Evolutionary conservation across 35 echinoderm and acorn worm species (phyloP).

Genomic region (Ophiothrix spiculata): DNA sequence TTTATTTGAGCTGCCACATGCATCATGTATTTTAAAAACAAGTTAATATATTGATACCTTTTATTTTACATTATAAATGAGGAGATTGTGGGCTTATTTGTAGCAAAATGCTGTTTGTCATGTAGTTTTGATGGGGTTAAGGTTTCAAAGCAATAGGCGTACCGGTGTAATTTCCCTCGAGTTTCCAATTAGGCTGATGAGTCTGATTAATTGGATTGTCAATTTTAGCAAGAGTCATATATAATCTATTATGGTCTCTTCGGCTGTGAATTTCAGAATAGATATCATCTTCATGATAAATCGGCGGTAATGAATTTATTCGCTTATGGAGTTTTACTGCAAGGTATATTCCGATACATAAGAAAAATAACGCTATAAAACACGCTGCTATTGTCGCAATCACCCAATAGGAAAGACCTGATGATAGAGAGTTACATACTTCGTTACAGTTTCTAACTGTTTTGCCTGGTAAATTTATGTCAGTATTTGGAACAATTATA

Average conservation of each 20-base stretch:
- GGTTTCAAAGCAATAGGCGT: neutral
- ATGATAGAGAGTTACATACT: neutral
- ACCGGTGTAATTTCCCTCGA: neutral
- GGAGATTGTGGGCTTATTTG: no score
- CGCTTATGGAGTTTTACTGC: neutral
- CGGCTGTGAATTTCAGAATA: neutral
- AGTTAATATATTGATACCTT: no score
- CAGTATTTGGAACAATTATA: no score
- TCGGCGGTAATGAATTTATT: neutral
- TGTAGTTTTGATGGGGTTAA: no score
- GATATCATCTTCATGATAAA: neutral
- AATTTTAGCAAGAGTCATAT: constrained; percentile 4
- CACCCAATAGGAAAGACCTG: neutral
- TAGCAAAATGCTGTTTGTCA: no score
- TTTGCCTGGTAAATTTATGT: no score
- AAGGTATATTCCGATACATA: neutral
- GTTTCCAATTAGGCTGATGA: neutral
- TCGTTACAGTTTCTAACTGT: neutral
- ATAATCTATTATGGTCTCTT: neutral
- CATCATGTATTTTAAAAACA: no score
- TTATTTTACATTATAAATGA: no score
- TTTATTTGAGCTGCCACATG: no score
- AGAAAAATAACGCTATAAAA: neutral
- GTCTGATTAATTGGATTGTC: neutral
- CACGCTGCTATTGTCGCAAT: neutral